These are phyloP conservation scores for Elanus axillaris DNA, from an alignment of 2,113 vertebrate genomes.

Conservation along the genomic window DNA sequence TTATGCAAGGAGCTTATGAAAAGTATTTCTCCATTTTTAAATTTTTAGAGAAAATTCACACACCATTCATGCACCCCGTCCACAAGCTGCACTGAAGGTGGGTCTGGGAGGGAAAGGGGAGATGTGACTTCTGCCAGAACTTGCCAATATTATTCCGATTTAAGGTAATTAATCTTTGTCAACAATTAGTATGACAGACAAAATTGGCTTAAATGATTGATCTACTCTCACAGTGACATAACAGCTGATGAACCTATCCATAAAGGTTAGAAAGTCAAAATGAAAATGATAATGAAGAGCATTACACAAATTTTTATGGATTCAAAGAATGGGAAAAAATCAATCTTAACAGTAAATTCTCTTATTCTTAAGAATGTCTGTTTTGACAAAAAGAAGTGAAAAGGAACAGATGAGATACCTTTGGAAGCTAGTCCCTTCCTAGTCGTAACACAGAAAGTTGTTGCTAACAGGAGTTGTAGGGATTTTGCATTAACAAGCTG, in stretches of 20 bases:
- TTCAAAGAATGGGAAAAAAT: not conserved
- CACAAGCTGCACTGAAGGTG: not conserved
- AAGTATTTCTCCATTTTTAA: not conserved
- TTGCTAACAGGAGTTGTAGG: not conserved
- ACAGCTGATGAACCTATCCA: not conserved
- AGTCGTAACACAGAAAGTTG: not conserved
- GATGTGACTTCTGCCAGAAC: not conserved
- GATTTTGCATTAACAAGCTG: not conserved
- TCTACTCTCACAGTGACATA: not conserved
- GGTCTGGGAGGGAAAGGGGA: not conserved
- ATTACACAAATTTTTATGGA: not conserved
- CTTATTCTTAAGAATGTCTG: not conserved
- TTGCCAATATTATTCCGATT: not conserved
- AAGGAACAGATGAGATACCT: not conserved
- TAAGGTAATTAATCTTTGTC: conserved; percentile 24
- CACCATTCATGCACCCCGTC: not conserved
- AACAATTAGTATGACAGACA: conserved; percentile 8
- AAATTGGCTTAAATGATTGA: conserved; percentile 55
- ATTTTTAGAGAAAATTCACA: not conserved
- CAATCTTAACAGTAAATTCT: not conserved
- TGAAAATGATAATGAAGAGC: not conserved
- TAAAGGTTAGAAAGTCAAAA: conserved; percentile 9
- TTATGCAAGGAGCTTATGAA: not conserved
- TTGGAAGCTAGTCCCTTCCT: not conserved
- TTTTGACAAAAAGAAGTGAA: not conserved